These are phyloP conservation scores for Salvelinus sp. DNA, from an alignment of 2,113 vertebrate genomes.

Conservation along the genomic window DNA sequence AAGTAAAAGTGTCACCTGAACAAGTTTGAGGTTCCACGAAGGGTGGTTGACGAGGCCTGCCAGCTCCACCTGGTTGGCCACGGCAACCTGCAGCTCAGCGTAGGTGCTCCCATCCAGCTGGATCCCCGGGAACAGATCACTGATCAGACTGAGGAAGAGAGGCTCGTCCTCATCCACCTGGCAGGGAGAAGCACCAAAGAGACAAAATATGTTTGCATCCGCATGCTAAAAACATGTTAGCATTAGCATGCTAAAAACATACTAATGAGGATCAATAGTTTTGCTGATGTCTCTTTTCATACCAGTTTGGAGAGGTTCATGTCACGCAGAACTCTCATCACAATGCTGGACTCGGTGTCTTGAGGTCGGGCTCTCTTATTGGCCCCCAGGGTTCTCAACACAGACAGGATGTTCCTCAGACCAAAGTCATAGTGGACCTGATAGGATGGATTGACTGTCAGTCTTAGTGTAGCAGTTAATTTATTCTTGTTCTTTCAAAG, in stretches of 20 bases:
- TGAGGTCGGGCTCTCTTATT: constrained; percentile 80
- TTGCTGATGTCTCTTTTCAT: constrained; percentile 12
- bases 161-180: constrained; percentile 92
- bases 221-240: too few species aligned
- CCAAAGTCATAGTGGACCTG: constrained; percentile 94
- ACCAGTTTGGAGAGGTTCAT: constrained; percentile 93
- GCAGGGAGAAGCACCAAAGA: constrained; percentile 28
- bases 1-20: constrained; percentile 61
- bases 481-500: neutral
- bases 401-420: constrained; percentile 88
- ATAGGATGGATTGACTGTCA: neutral
- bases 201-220: too few species aligned
- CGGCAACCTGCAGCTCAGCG: constrained; percentile 80
- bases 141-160: constrained; percentile 86
- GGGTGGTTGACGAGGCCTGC: constrained; percentile 83
- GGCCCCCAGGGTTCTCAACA: constrained; percentile 84
- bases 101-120: constrained; percentile 82
- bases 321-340: constrained; percentile 88
- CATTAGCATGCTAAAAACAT: too few species aligned
- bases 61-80: constrained; percentile 77
- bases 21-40: constrained; percentile 87
- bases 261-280: too few species aligned
- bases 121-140: constrained; percentile 87
- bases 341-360: constrained; percentile 83
- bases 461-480: neutral